Conservation (phyloP, 1,140 invertebrate species). For the Acyrthosiphon pisum region DNA sequence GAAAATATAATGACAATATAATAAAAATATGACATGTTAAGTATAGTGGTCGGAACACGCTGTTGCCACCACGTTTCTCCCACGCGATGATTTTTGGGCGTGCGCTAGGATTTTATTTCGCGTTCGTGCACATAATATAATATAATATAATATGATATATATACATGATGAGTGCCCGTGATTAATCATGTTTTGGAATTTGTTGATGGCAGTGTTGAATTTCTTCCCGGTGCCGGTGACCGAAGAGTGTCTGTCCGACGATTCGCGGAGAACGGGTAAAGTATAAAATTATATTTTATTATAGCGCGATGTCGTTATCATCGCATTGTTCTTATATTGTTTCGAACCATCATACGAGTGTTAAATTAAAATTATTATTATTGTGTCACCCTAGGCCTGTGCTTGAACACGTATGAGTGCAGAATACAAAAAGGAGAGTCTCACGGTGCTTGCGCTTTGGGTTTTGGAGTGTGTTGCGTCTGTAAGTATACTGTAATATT, state of each 20-base stretch:
- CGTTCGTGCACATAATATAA: neutral
- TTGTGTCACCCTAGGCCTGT: slow-evolving; percentile 68
- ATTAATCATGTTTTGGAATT: slow-evolving; percentile 58
- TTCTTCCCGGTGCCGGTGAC: slow-evolving; percentile 81
- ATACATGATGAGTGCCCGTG: neutral
- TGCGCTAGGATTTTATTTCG: neutral
- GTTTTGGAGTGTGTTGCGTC: slow-evolving; percentile 87
- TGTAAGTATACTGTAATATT: slow-evolving; percentile 70
- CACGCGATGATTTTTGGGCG: neutral
- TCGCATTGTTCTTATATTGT: neutral
- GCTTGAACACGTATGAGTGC: slow-evolving; percentile 84
- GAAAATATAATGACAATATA: neutral
- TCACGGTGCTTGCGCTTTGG: slow-evolving; percentile 79
- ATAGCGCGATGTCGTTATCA: neutral
- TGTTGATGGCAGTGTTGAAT: slow-evolving; percentile 71
- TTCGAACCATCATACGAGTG: neutral
- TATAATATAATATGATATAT: neutral
- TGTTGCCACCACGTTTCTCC: neutral
- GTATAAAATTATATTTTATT: neutral
- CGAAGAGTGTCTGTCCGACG: slow-evolving; percentile 75
- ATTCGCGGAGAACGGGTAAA: slow-evolving; percentile 69
- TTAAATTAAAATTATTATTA: slow-evolving; percentile 31
- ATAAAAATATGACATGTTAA: neutral
- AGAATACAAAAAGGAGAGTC: slow-evolving; percentile 76
- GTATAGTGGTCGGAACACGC: neutral